phyloP scores from a whole-genome alignment of 2,888 invertebrate genomes.

The Caenorhabditis angaria region DNA sequence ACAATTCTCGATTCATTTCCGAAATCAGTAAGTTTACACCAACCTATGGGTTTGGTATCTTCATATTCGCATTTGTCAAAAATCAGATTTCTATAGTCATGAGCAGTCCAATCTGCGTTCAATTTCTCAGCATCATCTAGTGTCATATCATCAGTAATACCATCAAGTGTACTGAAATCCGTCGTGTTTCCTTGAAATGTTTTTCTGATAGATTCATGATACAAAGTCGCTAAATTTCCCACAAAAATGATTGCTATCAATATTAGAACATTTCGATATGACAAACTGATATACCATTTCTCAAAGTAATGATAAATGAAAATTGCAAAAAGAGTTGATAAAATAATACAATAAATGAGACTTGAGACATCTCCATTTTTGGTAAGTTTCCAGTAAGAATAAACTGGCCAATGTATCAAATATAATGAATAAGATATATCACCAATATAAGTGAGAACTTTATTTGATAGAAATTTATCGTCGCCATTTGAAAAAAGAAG shows the following conservation, averaged over 20 bases:
- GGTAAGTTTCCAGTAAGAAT: slow-evolving; percentile 9
- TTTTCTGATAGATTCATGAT: too few species aligned
- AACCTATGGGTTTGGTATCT: background rate
- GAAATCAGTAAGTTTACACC: too few species aligned
- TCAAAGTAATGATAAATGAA: slow-evolving; percentile 16
- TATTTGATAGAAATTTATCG: background rate
- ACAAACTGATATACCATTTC: slow-evolving; percentile 16
- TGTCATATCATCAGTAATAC: too few species aligned
- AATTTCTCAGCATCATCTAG: too few species aligned
- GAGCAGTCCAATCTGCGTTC: too few species aligned
- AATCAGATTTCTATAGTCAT: too few species aligned
- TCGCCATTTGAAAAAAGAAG: background rate
- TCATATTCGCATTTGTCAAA: too few species aligned
- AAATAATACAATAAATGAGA: background rate
- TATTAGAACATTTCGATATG: background rate
- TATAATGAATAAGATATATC: slow-evolving; percentile 48
- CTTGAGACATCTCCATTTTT: background rate
- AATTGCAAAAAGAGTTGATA: background rate
- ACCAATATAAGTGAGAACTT: slow-evolving; percentile 35
- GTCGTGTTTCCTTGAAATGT: too few species aligned
- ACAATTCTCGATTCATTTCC: background rate
- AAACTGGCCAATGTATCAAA: slow-evolving; percentile 47
- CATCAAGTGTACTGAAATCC: too few species aligned
- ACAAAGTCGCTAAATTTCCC: background rate
- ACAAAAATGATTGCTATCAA: background rate